These are phyloP conservation scores for Podarcis lilfordi DNA, from an alignment of 2,797 vertebrate species.

Conservation along the genomic window DNA sequence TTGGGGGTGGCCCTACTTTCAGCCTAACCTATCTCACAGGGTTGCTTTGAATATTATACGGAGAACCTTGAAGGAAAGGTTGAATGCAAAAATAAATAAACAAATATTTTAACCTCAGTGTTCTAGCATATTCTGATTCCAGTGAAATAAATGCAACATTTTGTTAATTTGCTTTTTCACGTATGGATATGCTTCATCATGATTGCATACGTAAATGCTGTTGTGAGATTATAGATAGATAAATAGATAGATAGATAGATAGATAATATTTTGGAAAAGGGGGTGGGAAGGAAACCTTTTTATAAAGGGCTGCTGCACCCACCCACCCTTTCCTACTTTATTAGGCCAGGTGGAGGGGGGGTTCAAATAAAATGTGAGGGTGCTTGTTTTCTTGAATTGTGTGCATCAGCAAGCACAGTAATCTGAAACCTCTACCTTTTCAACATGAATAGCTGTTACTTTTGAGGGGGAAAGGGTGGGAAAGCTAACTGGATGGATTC, in stretches of 20 bases:
- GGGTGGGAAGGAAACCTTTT: neutral
- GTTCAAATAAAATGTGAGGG: neutral
- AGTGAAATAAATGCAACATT: neutral
- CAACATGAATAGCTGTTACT: neutral
- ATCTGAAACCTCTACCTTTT: neutral
- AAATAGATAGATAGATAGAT: too few relatives aligned
- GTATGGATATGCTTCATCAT: neutral
- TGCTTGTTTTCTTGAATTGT: neutral
- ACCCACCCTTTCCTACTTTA: neutral
- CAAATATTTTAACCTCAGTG: neutral
- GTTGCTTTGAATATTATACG: too few relatives aligned
- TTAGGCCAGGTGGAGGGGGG: neutral
- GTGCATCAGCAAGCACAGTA: neutral
- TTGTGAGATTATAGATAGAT: neutral
- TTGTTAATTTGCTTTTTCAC: neutral
- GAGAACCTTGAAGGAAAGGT: too few relatives aligned
- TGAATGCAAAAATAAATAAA: too few relatives aligned
- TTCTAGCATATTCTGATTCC: neutral
- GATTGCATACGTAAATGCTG: neutral
- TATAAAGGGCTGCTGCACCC: neutral
- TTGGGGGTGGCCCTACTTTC: too few relatives aligned
- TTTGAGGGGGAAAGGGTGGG: neutral
- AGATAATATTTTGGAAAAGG: neutral
- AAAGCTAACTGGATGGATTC: conserved; percentile 1
- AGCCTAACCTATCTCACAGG: too few relatives aligned